These are phyloP conservation scores for Crypturellus tataupa DNA, from an alignment of 2,797 vertebrate genomes.

Conservation along the genomic window DNA sequence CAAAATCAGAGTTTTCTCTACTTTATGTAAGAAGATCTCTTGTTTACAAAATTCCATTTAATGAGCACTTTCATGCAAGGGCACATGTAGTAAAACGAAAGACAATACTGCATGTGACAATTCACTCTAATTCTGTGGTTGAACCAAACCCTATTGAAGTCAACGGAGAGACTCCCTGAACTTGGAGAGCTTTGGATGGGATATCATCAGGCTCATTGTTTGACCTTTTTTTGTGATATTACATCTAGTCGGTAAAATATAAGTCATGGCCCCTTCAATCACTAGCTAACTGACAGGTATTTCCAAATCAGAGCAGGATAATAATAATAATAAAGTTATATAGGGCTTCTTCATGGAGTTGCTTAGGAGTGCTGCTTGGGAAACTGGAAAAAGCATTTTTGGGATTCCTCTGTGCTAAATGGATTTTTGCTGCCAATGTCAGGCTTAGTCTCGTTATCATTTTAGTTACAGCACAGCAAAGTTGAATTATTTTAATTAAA, in stretches of 20 bases:
- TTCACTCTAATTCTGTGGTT: neutral
- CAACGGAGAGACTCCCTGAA: neutral
- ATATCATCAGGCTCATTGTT: neutral
- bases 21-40: neutral
- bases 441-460: conserved; percentile 20
- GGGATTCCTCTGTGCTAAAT: neutral
- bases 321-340: neutral
- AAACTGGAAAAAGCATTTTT: neutral
- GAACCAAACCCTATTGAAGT: neutral
- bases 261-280: neutral
- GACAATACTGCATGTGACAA: neutral
- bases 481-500: conserved; percentile 49
- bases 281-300: neutral
- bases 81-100: neutral
- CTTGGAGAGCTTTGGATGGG: neutral
- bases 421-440: neutral
- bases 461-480: neutral
- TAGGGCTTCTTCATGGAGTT: neutral
- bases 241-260: neutral
- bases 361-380: neutral
- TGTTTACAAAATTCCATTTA: neutral
- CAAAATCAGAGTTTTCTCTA: neutral
- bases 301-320: neutral
- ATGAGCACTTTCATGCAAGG: neutral
- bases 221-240: neutral